These are phyloP conservation scores for Shargacucullia verbasci DNA, from an alignment of 2,888 invertebrate species.

Conservation along the genomic window DNA sequence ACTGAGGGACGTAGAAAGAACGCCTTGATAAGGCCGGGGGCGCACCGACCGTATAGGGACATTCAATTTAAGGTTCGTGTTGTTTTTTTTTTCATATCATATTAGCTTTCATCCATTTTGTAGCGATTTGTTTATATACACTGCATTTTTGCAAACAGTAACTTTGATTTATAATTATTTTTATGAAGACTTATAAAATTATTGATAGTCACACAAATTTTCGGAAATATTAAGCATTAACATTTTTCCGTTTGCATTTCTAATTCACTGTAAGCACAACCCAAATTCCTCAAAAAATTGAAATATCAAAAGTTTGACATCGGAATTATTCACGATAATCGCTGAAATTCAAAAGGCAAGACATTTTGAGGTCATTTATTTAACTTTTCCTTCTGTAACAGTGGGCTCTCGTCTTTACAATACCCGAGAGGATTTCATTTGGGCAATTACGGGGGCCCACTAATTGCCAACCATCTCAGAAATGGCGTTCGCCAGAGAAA, in stretches of 20 bases:
- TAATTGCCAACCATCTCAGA: slow-evolving; percentile 75
- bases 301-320: slow-evolving; percentile 53
- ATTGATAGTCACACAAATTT: neutral
- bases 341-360: slow-evolving; percentile 59
- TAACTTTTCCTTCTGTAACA: slow-evolving; percentile 62
- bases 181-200: no score
- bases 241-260: neutral
- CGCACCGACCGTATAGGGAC: slow-evolving; percentile 10
- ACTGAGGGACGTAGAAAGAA: slow-evolving; percentile 36
- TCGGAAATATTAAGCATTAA: slow-evolving; percentile 13
- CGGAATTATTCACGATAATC: slow-evolving; percentile 59
- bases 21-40: slow-evolving; percentile 22
- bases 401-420: slow-evolving; percentile 59
- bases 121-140: no score
- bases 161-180: no score
- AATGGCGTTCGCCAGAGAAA: slow-evolving; percentile 69
- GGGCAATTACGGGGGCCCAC: slow-evolving; percentile 71
- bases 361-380: slow-evolving; percentile 65
- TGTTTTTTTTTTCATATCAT: no score
- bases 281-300: slow-evolving; percentile 31
- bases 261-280: neutral
- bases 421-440: slow-evolving; percentile 69
- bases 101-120: no score
- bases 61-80: no score
- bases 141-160: no score